Evolutionary conservation across 1,140 invertebrate species (phyloP).

Genomic region (Thereuonema tuberculata): DNA sequence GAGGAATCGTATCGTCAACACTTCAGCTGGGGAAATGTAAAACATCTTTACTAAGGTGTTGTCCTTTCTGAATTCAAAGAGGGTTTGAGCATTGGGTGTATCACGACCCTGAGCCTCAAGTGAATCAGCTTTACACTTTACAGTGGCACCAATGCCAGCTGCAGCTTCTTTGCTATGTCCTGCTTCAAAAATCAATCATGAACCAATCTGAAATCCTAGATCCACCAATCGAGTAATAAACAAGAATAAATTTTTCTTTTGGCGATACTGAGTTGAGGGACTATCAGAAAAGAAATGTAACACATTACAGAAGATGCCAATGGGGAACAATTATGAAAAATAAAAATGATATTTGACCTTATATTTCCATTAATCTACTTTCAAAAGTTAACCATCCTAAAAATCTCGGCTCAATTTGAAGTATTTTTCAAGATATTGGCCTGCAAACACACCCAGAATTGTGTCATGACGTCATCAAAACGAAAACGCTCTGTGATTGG

Average conservation of each 20-base stretch:
- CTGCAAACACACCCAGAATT: too few species aligned
- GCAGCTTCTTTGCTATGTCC: not conserved
- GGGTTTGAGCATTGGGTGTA: not conserved
- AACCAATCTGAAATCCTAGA: not conserved
- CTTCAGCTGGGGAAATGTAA: not conserved
- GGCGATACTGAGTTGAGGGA: not conserved
- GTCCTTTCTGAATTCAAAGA: not conserved
- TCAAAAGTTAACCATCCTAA: too few species aligned
- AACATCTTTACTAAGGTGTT: not conserved
- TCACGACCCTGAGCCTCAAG: not conserved
- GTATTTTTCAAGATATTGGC: too few species aligned
- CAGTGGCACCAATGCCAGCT: not conserved
- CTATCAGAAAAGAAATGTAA: too few species aligned
- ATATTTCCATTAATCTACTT: too few species aligned
- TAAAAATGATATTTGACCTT: too few species aligned
- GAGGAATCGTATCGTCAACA: not conserved
- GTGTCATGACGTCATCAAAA: too few species aligned
- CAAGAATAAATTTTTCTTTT: not conserved
- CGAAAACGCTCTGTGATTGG: too few species aligned
- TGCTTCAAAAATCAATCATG: not conserved
- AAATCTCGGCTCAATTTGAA: too few species aligned
- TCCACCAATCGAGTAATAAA: not conserved
- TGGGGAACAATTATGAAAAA: too few species aligned
- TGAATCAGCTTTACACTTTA: not conserved
- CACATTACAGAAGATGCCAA: not conserved